Percentiles rank a stretch among this genome's conserved stretches.
Conservation (phyloP, 2,797 vertebrate species). For the Acridotheres tristis region DNA sequence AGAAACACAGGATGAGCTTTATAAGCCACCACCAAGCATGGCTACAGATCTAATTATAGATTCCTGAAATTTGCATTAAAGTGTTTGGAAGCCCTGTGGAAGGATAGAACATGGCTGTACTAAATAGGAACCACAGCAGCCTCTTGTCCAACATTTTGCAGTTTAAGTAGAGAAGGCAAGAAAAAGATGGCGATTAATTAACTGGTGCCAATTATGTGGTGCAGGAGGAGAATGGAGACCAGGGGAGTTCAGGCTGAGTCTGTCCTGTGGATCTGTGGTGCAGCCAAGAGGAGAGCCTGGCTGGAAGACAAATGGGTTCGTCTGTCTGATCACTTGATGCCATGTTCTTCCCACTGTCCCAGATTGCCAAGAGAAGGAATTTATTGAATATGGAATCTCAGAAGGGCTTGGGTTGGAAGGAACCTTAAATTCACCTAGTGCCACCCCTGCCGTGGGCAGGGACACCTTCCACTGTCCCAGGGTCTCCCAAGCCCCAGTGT, state of each 20-base stretch:
- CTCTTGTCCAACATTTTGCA: background rate
- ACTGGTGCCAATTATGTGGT: background rate
- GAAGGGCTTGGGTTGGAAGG: background rate
- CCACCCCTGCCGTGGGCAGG: background rate
- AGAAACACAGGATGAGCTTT: background rate
- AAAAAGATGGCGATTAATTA: background rate
- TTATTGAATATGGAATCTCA: background rate
- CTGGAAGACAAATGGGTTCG: background rate
- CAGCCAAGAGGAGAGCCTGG: background rate
- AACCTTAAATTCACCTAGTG: rapidly evolving
- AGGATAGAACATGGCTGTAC: background rate
- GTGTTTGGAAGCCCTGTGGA: background rate
- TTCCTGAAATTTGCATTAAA: background rate
- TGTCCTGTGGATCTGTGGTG: background rate
- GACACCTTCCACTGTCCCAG: rapidly evolving
- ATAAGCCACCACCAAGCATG: background rate
- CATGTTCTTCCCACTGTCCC: background rate
- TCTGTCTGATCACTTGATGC: background rate
- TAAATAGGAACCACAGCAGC: background rate
- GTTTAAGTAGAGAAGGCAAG: background rate
- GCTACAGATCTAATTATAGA: constrained; percentile 5
- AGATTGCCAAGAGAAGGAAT: background rate
- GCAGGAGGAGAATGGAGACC: background rate
- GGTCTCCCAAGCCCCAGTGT: background rate
- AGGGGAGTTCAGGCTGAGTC: background rate